Evolutionary conservation across 2,113 vertebrate genomes (phyloP).

Genomic region (Dunckerocampus dactyliophorus): DNA sequence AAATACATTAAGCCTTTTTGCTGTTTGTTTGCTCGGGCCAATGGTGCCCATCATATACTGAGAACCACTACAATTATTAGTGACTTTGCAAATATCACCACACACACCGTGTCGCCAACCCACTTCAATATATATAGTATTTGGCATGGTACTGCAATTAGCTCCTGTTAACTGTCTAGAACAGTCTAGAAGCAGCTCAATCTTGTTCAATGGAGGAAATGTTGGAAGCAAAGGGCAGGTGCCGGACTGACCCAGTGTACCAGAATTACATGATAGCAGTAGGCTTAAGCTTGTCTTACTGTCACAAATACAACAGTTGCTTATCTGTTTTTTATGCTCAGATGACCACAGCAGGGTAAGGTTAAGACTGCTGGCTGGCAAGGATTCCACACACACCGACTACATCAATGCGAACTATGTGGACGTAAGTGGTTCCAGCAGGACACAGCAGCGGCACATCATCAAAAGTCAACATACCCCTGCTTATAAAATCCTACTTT

Average conservation of each 20-base stretch:
- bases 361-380: slow-evolving; percentile 88
- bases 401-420: slow-evolving; percentile 99
- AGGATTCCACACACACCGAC: slow-evolving; percentile 97
- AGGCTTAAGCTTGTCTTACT: slow-evolving; percentile 3
- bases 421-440: slow-evolving; percentile 83
- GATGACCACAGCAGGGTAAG: slow-evolving; percentile 99
- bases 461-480: no score
- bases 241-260: neutral
- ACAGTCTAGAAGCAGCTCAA: neutral
- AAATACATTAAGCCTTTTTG: no score
- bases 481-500: no score
- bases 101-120: neutral
- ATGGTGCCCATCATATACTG: no score
- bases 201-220: neutral
- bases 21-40: no score
- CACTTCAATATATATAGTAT: neutral
- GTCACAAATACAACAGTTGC: slow-evolving; percentile 4
- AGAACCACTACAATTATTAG: no score
- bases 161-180: neutral
- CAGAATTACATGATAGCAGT: neutral
- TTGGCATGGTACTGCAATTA: neutral
- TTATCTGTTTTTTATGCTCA: slow-evolving; percentile 38
- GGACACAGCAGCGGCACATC: no score
- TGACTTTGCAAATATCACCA: neutral
- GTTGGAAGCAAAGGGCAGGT: slow-evolving; percentile 5